Evolutionary conservation across 2,888 invertebrate genomes (phyloP).

Genomic region (Tetranychus piercei): DNA sequence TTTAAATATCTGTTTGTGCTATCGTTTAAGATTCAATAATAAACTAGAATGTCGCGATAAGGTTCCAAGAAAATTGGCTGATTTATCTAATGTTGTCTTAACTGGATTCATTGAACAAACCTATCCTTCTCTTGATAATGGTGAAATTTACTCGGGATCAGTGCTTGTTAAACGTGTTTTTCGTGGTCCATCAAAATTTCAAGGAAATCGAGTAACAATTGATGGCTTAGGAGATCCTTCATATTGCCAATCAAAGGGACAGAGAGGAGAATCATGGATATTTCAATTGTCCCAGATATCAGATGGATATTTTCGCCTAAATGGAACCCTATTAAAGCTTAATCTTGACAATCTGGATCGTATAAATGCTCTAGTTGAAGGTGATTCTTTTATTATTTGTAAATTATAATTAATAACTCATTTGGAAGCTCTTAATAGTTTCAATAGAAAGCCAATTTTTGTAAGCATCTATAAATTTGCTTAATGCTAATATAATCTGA

Average conservation of each 20-base stretch:
- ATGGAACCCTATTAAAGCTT: slow-evolving; percentile 23
- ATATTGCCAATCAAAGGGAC: slow-evolving; percentile 22
- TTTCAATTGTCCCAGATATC: slow-evolving; percentile 24
- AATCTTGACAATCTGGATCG: slow-evolving; percentile 24
- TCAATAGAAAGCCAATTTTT: too few species aligned
- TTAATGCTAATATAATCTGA: too few species aligned
- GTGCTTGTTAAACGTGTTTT: slow-evolving; percentile 25
- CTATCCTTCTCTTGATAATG: slow-evolving; percentile 15
- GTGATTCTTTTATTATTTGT: slow-evolving; percentile 18
- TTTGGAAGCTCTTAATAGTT: background rate
- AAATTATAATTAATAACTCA: background rate
- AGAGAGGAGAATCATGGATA: slow-evolving; percentile 23
- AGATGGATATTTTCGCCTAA: slow-evolving; percentile 23
- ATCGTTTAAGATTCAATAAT: background rate
- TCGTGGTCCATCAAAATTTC: slow-evolving; percentile 12
- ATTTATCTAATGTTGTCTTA: slow-evolving; percentile 26
- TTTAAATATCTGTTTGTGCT: background rate
- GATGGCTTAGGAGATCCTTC: slow-evolving; percentile 24
- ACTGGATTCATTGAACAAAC: slow-evolving; percentile 24
- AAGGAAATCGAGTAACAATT: slow-evolving; percentile 22
- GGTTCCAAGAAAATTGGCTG: slow-evolving; percentile 7
- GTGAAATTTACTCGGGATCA: slow-evolving; percentile 22
- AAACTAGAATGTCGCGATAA: slow-evolving; percentile 15
- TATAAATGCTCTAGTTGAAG: slow-evolving; percentile 23
- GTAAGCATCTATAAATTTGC: too few species aligned